Evolutionary conservation across 1,140 invertebrate genomes (phyloP), one percentile per base, ranked within the genome.

Genomic region (Pectinophora gossypiella): DNA sequence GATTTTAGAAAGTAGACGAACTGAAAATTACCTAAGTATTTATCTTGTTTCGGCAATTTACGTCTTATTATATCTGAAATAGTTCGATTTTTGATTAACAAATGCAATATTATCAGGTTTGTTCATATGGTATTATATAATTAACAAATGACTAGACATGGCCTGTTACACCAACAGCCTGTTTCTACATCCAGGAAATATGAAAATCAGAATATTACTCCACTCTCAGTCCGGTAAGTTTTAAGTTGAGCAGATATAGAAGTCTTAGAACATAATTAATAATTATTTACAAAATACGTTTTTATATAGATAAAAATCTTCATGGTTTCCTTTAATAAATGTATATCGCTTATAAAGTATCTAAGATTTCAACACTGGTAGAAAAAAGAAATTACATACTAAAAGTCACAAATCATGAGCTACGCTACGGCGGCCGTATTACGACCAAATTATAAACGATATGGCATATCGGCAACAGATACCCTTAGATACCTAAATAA

Each of bases 221-320:
- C 19, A 53, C 18, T 40, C 64, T 75, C 71, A 78, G 72, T 80
- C 70, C 72, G 60, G 61, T 74, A 75, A 71, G 59, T 71, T 80
- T 75, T 67, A 75, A 83, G 72, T 85, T 87, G 84, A 87, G 84
- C 84, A 86, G 81, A 82, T 75, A 59, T 80, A 71, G 72, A 71
- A 78, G 73, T 71, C 76, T 85, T 82, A 85, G 65, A 85, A 80
- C 76, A 73, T 68, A 82, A 85, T 73, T 68, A 82, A 85, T 73
- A 82, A 72, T 69, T 86, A 86, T 83, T 78, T 86, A 85, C 81
- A 82, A 75, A 80, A 73, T 80, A 74, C 54, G 59, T 67, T 80
- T 78, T 61, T 73, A 59, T 51, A 72, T 72, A 82, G 75, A 72
- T 77, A 76, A 75, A 51, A 80, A 73, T 64, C 56, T 75, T 65